Evolutionary conservation across 2,113 vertebrate species (phyloP), one percentile per base, ranked within the genome.

Genomic region (Cepphus grylle): DNA sequence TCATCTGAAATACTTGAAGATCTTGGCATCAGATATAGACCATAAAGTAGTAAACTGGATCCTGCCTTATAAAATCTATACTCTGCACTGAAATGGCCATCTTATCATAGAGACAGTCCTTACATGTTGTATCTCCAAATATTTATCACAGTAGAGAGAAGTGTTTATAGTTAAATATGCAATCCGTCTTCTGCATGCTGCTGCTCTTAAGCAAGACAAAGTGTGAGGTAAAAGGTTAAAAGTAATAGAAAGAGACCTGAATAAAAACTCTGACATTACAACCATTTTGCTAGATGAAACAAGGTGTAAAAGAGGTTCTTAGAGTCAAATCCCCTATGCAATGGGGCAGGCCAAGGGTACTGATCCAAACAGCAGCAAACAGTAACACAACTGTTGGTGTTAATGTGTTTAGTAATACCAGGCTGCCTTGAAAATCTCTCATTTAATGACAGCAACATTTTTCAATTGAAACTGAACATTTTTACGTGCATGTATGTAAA

Each of bases 161-260:
- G 20, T 82, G 67, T 96, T 91, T 94, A 77, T 59, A 91, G 55
- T 85, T 89, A 94, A 93, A 81, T 70, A 82, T 40, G 62, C 91
- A 77, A 91, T 97, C 87, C 53, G 67, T 96, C 95, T 93, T 88
- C n/a, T 81, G 38, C 55, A 55, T 0, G 22, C 40, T 81, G 83
- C 65, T 93, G 30, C 56, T 88, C 95, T 78, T 88, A 90, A 94
- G 81, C 55, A 90, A 77, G 71, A 85, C 42, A 36, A 93, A 88
- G 55, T 23, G 49, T 36, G 53, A 91, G 58, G 62, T 59, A 95
- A 94, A 93, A 94, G 84, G 94, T 95, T 74, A 94, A 70, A 95
- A 91, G 70, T 82, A 93, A 78, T 40, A 88, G 42, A 55, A 88
- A 63, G 32, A 86, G 36, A 32, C 30, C 40, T 76, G 17, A 61